Conservation (phyloP, 2,888 invertebrate genomes). For the Agrypnus murinus region DNA sequence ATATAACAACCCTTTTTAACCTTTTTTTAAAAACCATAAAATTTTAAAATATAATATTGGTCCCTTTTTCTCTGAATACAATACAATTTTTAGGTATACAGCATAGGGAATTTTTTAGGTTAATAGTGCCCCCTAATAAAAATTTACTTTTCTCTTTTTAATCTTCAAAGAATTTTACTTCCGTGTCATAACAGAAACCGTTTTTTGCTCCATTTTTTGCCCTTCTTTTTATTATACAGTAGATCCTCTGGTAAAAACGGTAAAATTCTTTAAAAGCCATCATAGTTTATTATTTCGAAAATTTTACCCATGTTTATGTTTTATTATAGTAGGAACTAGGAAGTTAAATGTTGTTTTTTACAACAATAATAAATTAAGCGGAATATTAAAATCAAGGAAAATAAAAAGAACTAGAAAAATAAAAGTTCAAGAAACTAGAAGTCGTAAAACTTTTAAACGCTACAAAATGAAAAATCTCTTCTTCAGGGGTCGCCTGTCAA, state of each 20-base stretch:
- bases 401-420: no score
- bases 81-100: background rate
- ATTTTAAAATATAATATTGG: background rate
- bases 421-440: no score
- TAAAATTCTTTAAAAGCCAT: no score
- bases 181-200: background rate
- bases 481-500: conserved; percentile 43
- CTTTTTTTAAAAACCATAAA: background rate
- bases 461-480: conserved; percentile 43
- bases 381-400: no score
- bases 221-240: background rate
- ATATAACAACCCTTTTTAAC: background rate
- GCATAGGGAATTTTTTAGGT: background rate
- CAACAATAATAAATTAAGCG: no score
- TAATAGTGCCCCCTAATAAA: conserved; percentile 1
- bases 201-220: conserved; percentile 12
- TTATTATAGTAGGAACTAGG: no score
- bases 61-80: background rate
- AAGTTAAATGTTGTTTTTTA: no score
- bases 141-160: conserved; percentile 1
- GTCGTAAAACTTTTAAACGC: conserved; percentile 29
- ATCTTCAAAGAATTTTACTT: conserved; percentile 4
- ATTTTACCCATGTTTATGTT: no score
- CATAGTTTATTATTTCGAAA: no score
- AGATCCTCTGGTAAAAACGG: no score